Evolutionary conservation across 2,113 vertebrate genomes (phyloP), one percentile per base, ranked within the genome.

Genomic region (Dinomys branickii): DNA sequence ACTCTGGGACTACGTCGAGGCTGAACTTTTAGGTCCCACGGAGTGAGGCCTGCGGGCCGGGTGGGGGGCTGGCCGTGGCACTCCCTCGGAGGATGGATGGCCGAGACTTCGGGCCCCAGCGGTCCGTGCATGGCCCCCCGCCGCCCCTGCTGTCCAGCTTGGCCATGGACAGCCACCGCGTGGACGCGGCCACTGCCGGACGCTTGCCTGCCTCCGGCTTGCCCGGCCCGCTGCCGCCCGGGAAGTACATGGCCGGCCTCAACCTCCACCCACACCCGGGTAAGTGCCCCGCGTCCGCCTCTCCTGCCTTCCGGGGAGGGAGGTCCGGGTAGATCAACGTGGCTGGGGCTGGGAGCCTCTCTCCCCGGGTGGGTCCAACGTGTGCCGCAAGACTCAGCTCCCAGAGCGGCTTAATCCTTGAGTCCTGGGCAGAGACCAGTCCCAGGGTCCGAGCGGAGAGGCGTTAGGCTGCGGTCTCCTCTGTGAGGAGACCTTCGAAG

Each of bases 31-130:
- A 98, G 97, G 96, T 96, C 82, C 97, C 85, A 50, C 95, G 96
- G 97, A 98, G 87, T 81, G 87, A 92, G 96, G 96, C 96, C 96
- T 13, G 94, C 61, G 90, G 97, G 90, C 97, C 96, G n/a, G 97
- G 95, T 91, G 98, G 78, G 94, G 90, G 59, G 83, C 95, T 88
- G 95, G 93, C 93, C 82, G 94, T 94, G 91, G 98, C 95, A 92
- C 96, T 93, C 90, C 92, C 94, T 96, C 96, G 92, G 96, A 97
- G 96, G 99, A 99, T 99, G 99, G 99, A 99, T 99, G 99, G 99
- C 99, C 99, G 99, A 99, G 99, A 99, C 99, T 99, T 99, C 97
- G 99, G 99, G 98, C 99, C 98, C 97, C 99, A 99, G 98, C 99
- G 99, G 98, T 99, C 99, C 95, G 99, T 99, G 97, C 99, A 99